Conservation (phyloP, 2,113 vertebrate genomes). For the Panurus biarmicus region DNA sequence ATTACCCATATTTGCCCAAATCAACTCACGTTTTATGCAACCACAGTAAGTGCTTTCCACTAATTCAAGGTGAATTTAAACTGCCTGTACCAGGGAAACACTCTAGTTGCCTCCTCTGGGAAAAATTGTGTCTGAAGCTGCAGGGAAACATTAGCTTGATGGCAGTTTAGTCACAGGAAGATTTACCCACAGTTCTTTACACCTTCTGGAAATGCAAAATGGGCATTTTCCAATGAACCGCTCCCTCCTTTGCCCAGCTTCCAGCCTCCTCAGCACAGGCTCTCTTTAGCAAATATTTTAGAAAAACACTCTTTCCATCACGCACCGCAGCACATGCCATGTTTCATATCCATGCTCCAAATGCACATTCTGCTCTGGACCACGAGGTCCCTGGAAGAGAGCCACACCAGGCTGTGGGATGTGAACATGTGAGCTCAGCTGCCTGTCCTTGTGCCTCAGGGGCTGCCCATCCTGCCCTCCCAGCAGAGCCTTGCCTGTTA, state of each 20-base stretch:
- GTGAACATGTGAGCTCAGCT: background rate
- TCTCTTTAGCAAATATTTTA: background rate
- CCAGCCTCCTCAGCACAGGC: background rate
- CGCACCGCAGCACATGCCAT: fast-evolving
- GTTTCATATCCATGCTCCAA: background rate
- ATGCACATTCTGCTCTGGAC: background rate
- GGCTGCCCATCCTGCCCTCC: fast-evolving
- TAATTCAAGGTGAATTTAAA: background rate
- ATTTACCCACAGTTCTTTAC: background rate
- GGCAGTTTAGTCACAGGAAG: background rate
- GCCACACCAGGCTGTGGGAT: background rate
- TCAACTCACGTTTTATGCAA: background rate
- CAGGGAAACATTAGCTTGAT: background rate
- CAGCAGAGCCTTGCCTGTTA: background rate
- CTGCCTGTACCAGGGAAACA: background rate
- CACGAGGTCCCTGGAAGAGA: background rate
- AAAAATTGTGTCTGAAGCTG: background rate
- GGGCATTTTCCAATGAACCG: background rate
- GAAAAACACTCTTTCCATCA: background rate
- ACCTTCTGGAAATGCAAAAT: background rate
- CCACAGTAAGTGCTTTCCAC: background rate
- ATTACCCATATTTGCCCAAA: background rate
- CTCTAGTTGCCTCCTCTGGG: background rate
- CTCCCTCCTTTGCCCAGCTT: background rate
- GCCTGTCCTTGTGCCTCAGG: fast-evolving